These are phyloP conservation scores for Mesorhabditis sp. DNA, from an alignment of 2,888 invertebrate genomes.

Conservation along the genomic window DNA sequence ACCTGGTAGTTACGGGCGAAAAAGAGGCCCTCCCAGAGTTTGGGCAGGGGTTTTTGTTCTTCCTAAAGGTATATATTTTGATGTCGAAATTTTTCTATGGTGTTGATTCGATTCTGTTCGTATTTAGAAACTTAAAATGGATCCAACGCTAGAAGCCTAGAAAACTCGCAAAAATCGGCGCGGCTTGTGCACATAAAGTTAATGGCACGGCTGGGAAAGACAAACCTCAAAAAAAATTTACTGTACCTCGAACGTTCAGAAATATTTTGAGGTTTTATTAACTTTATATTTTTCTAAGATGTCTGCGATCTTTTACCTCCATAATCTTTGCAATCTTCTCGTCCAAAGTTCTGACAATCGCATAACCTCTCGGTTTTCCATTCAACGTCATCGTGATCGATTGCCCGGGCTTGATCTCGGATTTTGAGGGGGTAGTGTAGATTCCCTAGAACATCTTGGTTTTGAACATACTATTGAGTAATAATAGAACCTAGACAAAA, in stretches of 20 bases:
- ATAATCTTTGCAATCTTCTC: slow-evolving; percentile 7
- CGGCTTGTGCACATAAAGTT: background rate
- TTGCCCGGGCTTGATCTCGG: slow-evolving; percentile 16
- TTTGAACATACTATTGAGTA: background rate
- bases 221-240: slow-evolving; percentile 18
- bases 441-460: slow-evolving; percentile 11
- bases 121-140: too few species aligned
- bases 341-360: background rate
- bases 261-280: background rate
- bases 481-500: too few species aligned
- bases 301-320: slow-evolving; percentile 12
- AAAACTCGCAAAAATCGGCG: background rate
- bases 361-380: slow-evolving; percentile 13
- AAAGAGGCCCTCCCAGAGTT: slow-evolving; percentile 6
- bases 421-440: slow-evolving; percentile 7
- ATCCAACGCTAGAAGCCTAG: background rate
- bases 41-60: background rate
- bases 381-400: slow-evolving; percentile 20
- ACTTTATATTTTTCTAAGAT: background rate
- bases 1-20: background rate
- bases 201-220: background rate
- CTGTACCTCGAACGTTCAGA: background rate
- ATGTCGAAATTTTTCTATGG: background rate
- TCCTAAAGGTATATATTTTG: background rate
- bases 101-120: too few species aligned